A percentile compares a stretch with the other conserved stretches of the same genome.
phyloP scores from a whole-genome alignment of 2,797 vertebrate species.

The Rhabdophis nuchalis region DNA sequence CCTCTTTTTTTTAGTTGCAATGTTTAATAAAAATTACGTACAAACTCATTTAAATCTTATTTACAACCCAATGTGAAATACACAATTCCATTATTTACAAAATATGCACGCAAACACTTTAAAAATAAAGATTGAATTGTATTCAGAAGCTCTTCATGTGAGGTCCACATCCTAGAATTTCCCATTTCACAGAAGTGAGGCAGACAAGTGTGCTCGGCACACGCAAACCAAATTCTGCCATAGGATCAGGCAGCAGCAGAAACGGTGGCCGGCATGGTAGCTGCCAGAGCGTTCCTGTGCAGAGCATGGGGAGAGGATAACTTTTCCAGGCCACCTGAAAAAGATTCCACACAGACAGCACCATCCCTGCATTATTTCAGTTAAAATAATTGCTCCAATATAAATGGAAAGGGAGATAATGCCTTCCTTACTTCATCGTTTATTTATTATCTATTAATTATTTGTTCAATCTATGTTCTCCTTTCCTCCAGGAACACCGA shows the following conservation, averaged over 20 bases:
- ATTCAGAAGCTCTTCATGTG: not conserved
- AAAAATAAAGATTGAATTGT: not conserved
- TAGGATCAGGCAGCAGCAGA: not conserved
- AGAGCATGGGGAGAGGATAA: not conserved
- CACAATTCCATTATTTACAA: not conserved
- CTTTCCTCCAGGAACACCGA: not conserved
- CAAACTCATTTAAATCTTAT: not conserved
- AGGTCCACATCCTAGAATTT: not conserved
- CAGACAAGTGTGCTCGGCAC: not conserved
- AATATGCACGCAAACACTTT: not conserved
- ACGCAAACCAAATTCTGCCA: not conserved
- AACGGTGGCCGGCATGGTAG: no score
- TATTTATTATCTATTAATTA: not conserved
- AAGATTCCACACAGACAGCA: not conserved
- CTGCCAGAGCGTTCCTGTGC: not conserved
- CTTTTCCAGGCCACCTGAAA: not conserved
- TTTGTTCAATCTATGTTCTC: not conserved
- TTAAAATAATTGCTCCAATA: not conserved
- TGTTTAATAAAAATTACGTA: not conserved
- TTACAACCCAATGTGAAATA: not conserved
- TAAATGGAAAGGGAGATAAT: not conserved
- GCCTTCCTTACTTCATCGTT: not conserved
- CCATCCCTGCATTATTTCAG: not conserved
- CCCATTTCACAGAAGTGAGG: constrained; percentile 11
- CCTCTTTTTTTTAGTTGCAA: not conserved